Conservation (phyloP, 2,888 invertebrate genomes). For the Sphaerophoria taeniata region DNA sequence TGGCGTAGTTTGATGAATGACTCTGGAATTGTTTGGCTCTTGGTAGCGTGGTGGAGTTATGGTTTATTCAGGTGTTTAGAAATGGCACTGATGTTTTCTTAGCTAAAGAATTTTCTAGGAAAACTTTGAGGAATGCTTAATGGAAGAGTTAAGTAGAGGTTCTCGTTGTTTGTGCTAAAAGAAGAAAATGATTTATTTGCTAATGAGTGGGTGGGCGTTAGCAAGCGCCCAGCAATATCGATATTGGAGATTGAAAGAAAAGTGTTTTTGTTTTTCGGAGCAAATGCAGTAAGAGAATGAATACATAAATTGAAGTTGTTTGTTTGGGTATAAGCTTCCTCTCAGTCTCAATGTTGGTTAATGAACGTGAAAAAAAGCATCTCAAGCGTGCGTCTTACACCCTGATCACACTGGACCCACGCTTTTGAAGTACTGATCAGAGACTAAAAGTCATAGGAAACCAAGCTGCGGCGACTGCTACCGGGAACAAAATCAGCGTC, state of each 20-base stretch:
- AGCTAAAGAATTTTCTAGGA: constrained; percentile 53
- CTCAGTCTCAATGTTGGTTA: too few species aligned
- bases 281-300: neutral
- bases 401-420: too few species aligned
- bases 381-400: too few species aligned
- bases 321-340: too few species aligned
- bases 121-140: constrained; percentile 57
- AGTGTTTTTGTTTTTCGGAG: constrained; percentile 14
- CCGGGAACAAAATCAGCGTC: too few species aligned
- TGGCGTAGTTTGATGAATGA: constrained; percentile 54
- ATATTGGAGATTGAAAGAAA: neutral
- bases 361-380: too few species aligned
- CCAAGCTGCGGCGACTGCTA: too few species aligned
- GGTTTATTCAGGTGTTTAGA: constrained; percentile 69
- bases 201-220: neutral
- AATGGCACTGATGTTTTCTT: constrained; percentile 53
- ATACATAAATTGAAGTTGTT: too few species aligned
- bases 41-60: neutral
- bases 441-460: too few species aligned
- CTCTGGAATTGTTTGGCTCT: constrained; percentile 33
- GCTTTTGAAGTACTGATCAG: too few species aligned
- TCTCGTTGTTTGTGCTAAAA: constrained; percentile 14
- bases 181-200: constrained; percentile 46
- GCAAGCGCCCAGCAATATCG: neutral
- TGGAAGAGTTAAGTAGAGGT: constrained; percentile 28